These are phyloP conservation scores for Drosophila malerkotliana DNA, from an alignment of 1,140 invertebrate species.

Conservation along the genomic window DNA sequence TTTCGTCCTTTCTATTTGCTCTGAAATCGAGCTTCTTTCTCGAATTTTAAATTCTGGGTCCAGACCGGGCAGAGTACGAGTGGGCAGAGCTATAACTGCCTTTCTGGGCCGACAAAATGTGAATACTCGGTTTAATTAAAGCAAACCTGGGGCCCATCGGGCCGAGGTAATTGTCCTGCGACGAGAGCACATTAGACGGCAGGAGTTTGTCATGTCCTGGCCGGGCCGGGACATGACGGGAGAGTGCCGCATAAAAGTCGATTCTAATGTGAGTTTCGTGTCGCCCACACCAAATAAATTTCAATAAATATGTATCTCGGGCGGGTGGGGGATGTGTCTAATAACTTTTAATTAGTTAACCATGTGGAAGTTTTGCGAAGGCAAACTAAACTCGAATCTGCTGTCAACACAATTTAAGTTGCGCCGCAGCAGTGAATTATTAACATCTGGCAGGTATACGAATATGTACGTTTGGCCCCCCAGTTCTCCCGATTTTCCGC, in stretches of 20 bases:
- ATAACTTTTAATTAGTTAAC: slow-evolving; percentile 60
- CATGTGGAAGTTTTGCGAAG: slow-evolving; percentile 44
- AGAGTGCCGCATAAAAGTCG: slow-evolving; percentile 53
- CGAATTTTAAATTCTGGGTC: slow-evolving; percentile 49
- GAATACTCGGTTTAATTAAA: slow-evolving; percentile 76
- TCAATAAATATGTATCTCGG: slow-evolving; percentile 38
- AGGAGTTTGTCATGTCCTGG: slow-evolving; percentile 39
- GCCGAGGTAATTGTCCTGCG: slow-evolving; percentile 40
- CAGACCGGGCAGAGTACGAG: slow-evolving; percentile 21
- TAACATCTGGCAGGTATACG: slow-evolving; percentile 51
- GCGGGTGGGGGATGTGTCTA: slow-evolving; percentile 18
- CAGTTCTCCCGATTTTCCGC: background rate
- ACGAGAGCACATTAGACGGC: slow-evolving; percentile 24
- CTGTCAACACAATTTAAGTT: slow-evolving; percentile 43
- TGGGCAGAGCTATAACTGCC: slow-evolving; percentile 27
- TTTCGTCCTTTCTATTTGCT: slow-evolving; percentile 9
- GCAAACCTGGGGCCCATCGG: slow-evolving; percentile 37
- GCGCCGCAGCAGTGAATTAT: slow-evolving; percentile 51
- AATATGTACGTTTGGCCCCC: background rate
- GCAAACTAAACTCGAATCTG: slow-evolving; percentile 38
- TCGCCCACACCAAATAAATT: slow-evolving; percentile 61
- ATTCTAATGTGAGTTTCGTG: slow-evolving; percentile 76
- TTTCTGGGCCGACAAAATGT: slow-evolving; percentile 1
- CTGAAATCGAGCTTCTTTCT: slow-evolving; percentile 8
- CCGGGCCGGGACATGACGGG: slow-evolving; percentile 2